These are phyloP conservation scores for Papilio polytes DNA, from an alignment of 1,140 invertebrate genomes.

Conservation along the genomic window DNA sequence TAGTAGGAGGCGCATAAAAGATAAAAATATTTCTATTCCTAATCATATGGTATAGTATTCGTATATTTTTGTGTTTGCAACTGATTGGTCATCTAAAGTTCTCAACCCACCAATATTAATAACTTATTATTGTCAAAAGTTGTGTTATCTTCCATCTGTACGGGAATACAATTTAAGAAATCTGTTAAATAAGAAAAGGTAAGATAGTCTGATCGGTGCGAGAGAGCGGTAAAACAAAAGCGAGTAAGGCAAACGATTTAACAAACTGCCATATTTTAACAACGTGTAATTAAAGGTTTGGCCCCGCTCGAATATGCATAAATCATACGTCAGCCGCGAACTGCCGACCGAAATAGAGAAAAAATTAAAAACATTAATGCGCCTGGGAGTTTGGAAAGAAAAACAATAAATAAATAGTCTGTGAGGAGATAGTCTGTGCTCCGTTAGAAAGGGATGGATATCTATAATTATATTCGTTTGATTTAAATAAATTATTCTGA, in stretches of 20 bases:
- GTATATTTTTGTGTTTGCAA: background rate
- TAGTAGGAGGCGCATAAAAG: background rate
- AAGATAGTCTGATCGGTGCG: slow-evolving; percentile 60
- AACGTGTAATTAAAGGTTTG: slow-evolving; percentile 84
- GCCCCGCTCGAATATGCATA: slow-evolving; percentile 81
- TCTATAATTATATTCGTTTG: slow-evolving; percentile 32
- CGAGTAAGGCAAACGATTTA: slow-evolving; percentile 75
- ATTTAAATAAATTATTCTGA: background rate
- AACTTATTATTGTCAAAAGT: slow-evolving; percentile 13
- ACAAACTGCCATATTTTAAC: slow-evolving; percentile 84
- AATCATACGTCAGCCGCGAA: slow-evolving; percentile 82
- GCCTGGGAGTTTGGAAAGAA: slow-evolving; percentile 62
- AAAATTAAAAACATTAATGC: slow-evolving; percentile 82
- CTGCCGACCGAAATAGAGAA: slow-evolving; percentile 82
- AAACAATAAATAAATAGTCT: slow-evolving; percentile 49
- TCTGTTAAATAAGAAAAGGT: slow-evolving; percentile 61
- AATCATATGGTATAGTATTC: background rate
- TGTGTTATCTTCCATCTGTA: slow-evolving; percentile 11
- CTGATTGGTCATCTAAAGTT: background rate
- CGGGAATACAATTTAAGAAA: slow-evolving; percentile 42
- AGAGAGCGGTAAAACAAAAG: slow-evolving; percentile 80
- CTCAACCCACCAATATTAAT: slow-evolving; percentile 8
- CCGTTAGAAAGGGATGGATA: slow-evolving; percentile 25
- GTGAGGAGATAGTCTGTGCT: slow-evolving; percentile 24
- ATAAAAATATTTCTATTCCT: too few species aligned